Base-by-base conservation (phyloP, 2,888 invertebrate genomes). In the Chesias legatella region DNA sequence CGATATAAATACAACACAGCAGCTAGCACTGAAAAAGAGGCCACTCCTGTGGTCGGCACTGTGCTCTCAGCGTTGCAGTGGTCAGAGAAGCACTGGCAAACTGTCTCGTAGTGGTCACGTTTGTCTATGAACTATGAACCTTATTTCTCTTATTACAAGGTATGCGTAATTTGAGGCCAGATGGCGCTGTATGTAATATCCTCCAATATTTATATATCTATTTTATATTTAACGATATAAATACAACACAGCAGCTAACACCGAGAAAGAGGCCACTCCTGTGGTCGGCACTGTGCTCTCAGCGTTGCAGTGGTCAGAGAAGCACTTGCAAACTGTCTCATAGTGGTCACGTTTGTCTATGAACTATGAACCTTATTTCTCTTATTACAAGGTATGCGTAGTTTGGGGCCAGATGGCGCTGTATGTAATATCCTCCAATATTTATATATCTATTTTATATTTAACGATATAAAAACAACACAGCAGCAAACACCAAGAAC, bases 281-380 rank as follows among this genome's bases (percentile, higher is more conserved):
- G 56, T 29, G 0, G 59, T 42, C 0, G 79, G 63, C 28, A 67
- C 63, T 0, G 64, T 22, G 1, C 39, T 43, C 0, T 67, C 67
- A 3, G 60, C 56, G 51, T 93, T 93, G 63, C 93, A 93, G 37
- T 86, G 90, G 60, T 92, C 91, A 0, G 54, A 43, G n/a, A 86
- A 90, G 67, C 93, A 93, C 43, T 90, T 89, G 60, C 93, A 93
- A 31, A 88, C 89, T 0, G 74, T 88, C 60, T 92, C 91, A 9
- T 83, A 69, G 59, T 91, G 91, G 61, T 91, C 91, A 29, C 88
- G 88, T 46, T 90, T 91, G 60, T 91, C 90, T n/a, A n/a, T n/a
- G n/a, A n/a, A n/a, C n/a, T n/a, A n/a, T n/a, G n/a, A n/a, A n/a
- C n/a, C n/a, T n/a, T n/a, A n/a, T n/a, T n/a, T n/a, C n/a, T n/a